Conservation (phyloP, 2,113 vertebrate genomes). For the Panthera uncia region DNA sequence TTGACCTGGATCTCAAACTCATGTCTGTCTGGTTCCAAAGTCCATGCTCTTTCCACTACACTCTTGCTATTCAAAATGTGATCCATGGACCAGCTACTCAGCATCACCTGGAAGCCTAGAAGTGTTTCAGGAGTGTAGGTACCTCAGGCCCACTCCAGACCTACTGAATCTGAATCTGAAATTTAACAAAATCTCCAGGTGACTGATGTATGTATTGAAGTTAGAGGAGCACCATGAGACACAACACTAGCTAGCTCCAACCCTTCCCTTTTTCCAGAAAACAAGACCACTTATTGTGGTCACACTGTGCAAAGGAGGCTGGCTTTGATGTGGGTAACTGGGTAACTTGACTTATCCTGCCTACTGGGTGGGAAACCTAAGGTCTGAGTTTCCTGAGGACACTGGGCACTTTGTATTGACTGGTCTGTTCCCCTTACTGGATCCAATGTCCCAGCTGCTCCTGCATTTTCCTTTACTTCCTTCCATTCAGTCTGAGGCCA, state of each 20-base stretch:
- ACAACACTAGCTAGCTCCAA: too few species aligned
- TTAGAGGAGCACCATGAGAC: accelerated
- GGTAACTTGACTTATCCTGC: not conserved
- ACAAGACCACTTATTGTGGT: not conserved
- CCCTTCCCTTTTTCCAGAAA: not conserved
- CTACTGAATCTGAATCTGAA: not conserved
- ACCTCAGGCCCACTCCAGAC: not conserved
- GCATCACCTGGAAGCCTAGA: not conserved
- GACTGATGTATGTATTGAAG: not conserved
- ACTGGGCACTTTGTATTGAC: not conserved
- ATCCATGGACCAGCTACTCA: not conserved
- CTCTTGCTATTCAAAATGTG: not conserved
- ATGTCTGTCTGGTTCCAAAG: not conserved
- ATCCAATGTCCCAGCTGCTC: too few species aligned
- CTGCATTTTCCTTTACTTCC: not conserved
- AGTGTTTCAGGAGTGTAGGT: not conserved
- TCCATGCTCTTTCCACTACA: not conserved
- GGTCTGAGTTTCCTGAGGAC: not conserved
- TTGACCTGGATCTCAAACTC: not conserved
- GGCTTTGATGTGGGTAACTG: not conserved
- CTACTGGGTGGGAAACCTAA: not conserved
- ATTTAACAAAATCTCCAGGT: not conserved
- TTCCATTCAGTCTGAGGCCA: not conserved
- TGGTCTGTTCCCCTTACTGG: not conserved
- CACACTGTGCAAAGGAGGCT: not conserved